Evolutionary conservation across 2,888 invertebrate genomes (phyloP).

Genomic region (Portevinia maculata): DNA sequence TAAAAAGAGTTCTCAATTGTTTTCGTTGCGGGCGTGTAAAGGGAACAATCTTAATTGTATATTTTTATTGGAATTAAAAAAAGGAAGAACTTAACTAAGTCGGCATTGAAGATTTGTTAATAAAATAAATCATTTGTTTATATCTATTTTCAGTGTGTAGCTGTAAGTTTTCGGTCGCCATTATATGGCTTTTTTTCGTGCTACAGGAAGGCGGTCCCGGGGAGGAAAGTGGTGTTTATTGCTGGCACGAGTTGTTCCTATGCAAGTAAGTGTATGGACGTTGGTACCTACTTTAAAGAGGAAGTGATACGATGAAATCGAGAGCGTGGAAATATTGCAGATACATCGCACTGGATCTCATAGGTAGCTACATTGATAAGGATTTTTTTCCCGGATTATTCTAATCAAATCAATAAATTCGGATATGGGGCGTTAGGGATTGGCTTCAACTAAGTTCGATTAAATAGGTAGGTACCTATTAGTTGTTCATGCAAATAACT

Average conservation of each 20-base stretch:
- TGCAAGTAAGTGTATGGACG: no score
- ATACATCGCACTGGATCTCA: conserved; percentile 59
- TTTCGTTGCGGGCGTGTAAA: conserved; percentile 55
- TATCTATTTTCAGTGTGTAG: no score
- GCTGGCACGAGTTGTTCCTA: conserved; percentile 63
- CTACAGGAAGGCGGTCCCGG: conserved; percentile 62
- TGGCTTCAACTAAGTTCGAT: no score
- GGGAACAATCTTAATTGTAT: conserved; percentile 57
- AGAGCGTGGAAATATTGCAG: conserved; percentile 69
- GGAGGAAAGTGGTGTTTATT: conserved; percentile 64
- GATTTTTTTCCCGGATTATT: conserved; percentile 39
- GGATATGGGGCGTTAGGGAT: conserved; percentile 35
- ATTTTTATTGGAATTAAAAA: conserved; percentile 37
- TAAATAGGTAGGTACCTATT: no score
- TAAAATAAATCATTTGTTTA: conserved; percentile 12
- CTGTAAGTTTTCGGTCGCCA: no score
- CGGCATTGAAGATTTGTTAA: conserved; percentile 32
- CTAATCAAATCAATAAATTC: conserved; percentile 69
- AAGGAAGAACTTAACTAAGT: background rate
- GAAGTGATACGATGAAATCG: conserved; percentile 71
- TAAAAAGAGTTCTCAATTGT: conserved; percentile 42
- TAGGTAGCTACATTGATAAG: no score
- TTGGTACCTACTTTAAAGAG: conserved; percentile 32
- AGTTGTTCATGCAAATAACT: no score
- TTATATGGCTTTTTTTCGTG: conserved; percentile 14